Conservation (phyloP, 2,797 vertebrate genomes). For the Columba guinea region DNA sequence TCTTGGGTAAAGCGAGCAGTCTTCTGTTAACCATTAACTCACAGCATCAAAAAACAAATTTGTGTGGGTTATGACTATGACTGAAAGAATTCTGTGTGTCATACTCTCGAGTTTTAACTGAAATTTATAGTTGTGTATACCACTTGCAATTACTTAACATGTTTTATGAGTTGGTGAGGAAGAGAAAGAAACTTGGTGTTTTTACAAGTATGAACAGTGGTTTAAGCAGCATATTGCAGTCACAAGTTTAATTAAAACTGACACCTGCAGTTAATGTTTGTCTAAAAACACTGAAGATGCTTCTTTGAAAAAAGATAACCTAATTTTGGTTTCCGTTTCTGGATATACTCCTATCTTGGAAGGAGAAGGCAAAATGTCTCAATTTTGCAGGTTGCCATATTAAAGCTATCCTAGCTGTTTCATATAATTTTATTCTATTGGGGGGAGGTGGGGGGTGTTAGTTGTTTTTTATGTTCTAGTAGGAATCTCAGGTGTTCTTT, state of each 20-base stretch:
- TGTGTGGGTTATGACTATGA: not conserved
- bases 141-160: not conserved
- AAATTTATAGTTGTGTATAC: not conserved
- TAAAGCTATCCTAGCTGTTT: not conserved
- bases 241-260: not conserved
- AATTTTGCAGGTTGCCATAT: not conserved
- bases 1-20: not conserved
- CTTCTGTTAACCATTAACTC: not conserved
- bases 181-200: not conserved
- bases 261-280: not conserved
- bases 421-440: not conserved
- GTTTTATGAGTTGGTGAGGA: not conserved
- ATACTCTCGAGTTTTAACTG: not conserved
- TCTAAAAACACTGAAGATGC: not conserved
- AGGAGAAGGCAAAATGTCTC: not conserved
- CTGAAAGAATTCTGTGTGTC: not conserved
- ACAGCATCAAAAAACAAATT: not conserved
- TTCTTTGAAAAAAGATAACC: not conserved
- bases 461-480: accelerated
- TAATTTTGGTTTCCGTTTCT: not conserved
- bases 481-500: not conserved
- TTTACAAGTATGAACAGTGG: not conserved
- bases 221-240: not conserved
- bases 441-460: too few species aligned
- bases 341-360: not conserved